These are phyloP conservation scores for Hephaestus fuliginosus DNA, from an alignment of 2,797 vertebrate genomes.

Conservation along the genomic window DNA sequence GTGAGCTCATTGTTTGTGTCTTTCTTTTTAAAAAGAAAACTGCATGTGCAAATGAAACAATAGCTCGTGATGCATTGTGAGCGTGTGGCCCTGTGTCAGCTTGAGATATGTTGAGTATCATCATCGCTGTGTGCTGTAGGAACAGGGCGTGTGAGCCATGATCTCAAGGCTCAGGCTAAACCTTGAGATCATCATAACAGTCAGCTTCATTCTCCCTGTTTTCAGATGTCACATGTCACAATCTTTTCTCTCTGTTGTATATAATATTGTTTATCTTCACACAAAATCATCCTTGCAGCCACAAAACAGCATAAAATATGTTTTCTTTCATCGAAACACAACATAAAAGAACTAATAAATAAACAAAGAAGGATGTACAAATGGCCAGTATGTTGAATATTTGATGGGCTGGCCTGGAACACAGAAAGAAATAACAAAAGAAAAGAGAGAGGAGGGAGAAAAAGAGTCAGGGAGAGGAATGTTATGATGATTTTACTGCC, in stretches of 20 bases:
- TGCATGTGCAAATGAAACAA: conserved; percentile 23
- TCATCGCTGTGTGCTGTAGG: conserved; percentile 5
- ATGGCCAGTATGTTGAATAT: conserved; percentile 30
- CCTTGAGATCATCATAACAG: background rate
- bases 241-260: background rate
- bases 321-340: background rate
- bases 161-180: background rate
- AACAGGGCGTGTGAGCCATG: background rate
- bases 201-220: background rate
- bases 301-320: conserved; percentile 1
- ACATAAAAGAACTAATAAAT: background rate
- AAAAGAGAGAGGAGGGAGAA: conserved; percentile 7
- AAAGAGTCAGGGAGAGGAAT: conserved; percentile 36
- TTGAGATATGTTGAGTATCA: background rate
- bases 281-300: background rate
- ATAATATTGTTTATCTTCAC: background rate
- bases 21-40: background rate
- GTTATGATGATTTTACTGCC: conserved; percentile 34
- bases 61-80: conserved; percentile 1
- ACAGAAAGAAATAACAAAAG: conserved; percentile 6
- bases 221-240: background rate
- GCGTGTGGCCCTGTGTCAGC: conserved; percentile 23
- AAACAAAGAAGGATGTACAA: conserved; percentile 2
- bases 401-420: conserved; percentile 9
- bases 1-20: conserved; percentile 66